Conservation (phyloP, 2,797 vertebrate genomes). For the Gymnoscopelus braueri region DNA sequence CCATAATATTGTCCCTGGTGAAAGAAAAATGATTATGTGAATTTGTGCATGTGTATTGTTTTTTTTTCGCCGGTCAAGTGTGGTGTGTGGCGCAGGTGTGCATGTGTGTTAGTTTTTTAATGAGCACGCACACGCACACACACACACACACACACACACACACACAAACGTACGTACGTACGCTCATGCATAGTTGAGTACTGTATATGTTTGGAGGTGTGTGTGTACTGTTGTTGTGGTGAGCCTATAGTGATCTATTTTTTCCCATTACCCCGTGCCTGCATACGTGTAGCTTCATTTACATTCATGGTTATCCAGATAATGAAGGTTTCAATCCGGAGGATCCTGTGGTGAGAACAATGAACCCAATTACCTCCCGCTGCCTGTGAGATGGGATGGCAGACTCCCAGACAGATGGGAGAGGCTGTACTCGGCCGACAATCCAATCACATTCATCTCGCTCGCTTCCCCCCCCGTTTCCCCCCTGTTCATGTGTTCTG, state of each 20-base stretch:
- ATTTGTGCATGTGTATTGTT: neutral
- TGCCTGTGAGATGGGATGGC: constrained; percentile 87
- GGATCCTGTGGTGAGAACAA: constrained; percentile 88
- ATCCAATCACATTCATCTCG: constrained; percentile 88
- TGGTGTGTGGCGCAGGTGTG: neutral
- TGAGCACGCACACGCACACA: constrained; percentile 23
- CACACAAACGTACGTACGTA: neutral
- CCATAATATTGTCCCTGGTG: constrained; percentile 8
- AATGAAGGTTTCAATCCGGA: constrained; percentile 89
- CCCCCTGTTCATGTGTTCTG: constrained; percentile 74
- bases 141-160: neutral
- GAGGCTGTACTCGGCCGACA: constrained; percentile 83
- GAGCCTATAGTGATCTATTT: constrained; percentile 82
- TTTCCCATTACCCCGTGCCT: constrained; percentile 80
- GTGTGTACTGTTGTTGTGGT: constrained; percentile 57
- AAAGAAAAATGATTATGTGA: constrained; percentile 3
- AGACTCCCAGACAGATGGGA: constrained; percentile 88
- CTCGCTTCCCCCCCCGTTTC: constrained; percentile 66
- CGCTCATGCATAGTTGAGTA: neutral
- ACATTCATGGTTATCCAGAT: constrained; percentile 91
- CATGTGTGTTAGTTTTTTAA: constrained; percentile 46
- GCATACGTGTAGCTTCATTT: constrained; percentile 84
- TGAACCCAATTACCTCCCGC: constrained; percentile 90
- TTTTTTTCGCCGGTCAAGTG: neutral
- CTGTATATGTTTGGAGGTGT: constrained; percentile 53